phyloP scores from a whole-genome alignment of 2,797 vertebrate genomes.

The Hypotaenidia okinawae region DNA sequence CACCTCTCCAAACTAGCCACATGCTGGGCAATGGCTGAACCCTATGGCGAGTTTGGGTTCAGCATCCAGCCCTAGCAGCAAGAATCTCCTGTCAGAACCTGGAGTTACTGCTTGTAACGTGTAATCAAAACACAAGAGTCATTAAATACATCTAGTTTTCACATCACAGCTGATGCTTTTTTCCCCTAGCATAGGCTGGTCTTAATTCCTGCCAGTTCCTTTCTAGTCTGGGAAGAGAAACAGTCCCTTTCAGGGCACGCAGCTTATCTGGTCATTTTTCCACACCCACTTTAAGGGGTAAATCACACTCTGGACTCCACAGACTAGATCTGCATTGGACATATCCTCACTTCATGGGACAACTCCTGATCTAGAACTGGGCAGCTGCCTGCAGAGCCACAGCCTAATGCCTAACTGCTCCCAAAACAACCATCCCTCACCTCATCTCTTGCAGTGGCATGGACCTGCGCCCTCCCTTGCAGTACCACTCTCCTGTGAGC shows the following conservation, averaged over 20 bases:
- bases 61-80: not conserved
- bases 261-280: not conserved
- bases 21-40: not conserved
- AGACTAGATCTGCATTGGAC: not conserved
- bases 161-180: not conserved
- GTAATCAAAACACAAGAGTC: not conserved
- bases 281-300: not conserved
- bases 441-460: not conserved
- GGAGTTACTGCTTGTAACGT: not conserved
- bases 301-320: not conserved
- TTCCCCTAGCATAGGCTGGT: not conserved
- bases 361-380: not conserved
- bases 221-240: not conserved
- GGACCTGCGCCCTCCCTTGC: not conserved
- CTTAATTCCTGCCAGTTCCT: not conserved
- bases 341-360: not conserved
- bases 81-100: slow-evolving; percentile 13
- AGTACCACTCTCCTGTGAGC: not conserved
- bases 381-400: not conserved
- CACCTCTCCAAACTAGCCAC: not conserved
- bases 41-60: not conserved
- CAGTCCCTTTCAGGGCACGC: not conserved
- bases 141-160: not conserved
- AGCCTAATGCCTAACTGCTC: not conserved
- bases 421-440: not conserved